Percentiles rank a stretch among this genome's conserved stretches.
Conservation (phyloP, 1,140 invertebrate genomes). For the Scaptomyza hsui region DNA sequence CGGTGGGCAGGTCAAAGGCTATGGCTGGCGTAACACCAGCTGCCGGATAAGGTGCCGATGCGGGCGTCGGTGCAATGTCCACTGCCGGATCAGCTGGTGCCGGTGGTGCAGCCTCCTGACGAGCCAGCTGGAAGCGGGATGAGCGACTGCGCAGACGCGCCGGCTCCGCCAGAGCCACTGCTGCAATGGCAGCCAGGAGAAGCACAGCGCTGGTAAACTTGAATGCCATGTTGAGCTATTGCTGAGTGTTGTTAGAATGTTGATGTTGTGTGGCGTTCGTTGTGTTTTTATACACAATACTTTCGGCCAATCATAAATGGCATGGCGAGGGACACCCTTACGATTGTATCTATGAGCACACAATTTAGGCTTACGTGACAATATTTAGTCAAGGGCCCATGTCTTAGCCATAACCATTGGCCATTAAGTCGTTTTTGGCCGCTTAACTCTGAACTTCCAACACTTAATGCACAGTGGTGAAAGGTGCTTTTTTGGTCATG, state of each 20-base stretch:
- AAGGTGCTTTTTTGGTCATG: too few relatives aligned
- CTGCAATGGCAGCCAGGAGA: slow-evolving; percentile 48
- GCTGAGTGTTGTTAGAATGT: slow-evolving; percentile 65
- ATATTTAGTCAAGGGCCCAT: slow-evolving; percentile 78
- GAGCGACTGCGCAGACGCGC: slow-evolving; percentile 53
- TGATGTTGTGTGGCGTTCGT: slow-evolving; percentile 34
- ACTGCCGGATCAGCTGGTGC: slow-evolving; percentile 29
- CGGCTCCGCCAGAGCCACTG: slow-evolving; percentile 44
- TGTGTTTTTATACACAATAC: slow-evolving; percentile 56
- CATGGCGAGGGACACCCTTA: slow-evolving; percentile 55
- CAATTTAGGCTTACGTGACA: slow-evolving; percentile 54
- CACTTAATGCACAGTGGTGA: slow-evolving; percentile 1
- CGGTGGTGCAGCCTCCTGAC: slow-evolving; percentile 61
- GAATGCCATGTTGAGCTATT: slow-evolving; percentile 65
- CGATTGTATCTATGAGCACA: slow-evolving; percentile 31
- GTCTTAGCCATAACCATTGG: slow-evolving; percentile 60
- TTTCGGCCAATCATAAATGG: slow-evolving; percentile 65
- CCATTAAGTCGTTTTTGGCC: slow-evolving; percentile 44
- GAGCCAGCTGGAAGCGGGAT: slow-evolving; percentile 58
- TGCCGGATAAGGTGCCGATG: slow-evolving; percentile 67
- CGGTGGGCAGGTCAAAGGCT: slow-evolving; percentile 71
- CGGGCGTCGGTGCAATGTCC: slow-evolving; percentile 56
- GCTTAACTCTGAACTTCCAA: slow-evolving; percentile 51
- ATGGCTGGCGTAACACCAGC: slow-evolving; percentile 73
- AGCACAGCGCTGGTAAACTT: slow-evolving; percentile 63